Percentiles rank a stretch among this genome's conserved stretches.
phyloP scores from a whole-genome alignment of 2,113 vertebrate species.

The Turnix velox region DNA sequence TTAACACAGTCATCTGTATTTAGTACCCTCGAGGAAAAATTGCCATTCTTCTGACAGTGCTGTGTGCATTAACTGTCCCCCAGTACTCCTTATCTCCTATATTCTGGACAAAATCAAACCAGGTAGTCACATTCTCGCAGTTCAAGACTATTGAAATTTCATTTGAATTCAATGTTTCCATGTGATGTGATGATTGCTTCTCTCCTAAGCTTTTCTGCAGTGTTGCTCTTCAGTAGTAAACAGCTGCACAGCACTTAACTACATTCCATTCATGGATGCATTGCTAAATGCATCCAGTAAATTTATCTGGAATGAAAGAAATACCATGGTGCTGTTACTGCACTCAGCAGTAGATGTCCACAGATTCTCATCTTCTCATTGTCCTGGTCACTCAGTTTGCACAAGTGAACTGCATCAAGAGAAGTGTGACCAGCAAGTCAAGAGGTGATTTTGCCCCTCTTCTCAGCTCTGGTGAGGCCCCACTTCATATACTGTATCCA shows the following conservation, averaged over 20 bases:
- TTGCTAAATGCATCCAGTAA: not conserved
- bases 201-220: not conserved
- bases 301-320: not conserved
- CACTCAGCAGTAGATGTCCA: not conserved
- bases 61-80: not conserved
- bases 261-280: not conserved
- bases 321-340: not conserved
- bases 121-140: not conserved
- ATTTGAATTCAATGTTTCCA: not conserved
- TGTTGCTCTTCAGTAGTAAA: not conserved
- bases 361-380: not conserved
- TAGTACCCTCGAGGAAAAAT: not conserved
- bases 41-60: not conserved
- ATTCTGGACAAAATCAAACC: not conserved
- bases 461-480: too few relatives aligned
- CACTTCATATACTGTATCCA: too few relatives aligned
- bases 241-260: not conserved
- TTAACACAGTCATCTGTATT: not conserved
- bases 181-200: not conserved
- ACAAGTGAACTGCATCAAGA: not conserved
- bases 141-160: not conserved
- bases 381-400: not conserved
- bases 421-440: too few relatives aligned
- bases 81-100: not conserved
- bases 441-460: too few relatives aligned